A percentile compares a stretch with the other conserved stretches of the same genome.
Conservation (phyloP, 1,140 invertebrate species). For the Prorops nasuta region DNA sequence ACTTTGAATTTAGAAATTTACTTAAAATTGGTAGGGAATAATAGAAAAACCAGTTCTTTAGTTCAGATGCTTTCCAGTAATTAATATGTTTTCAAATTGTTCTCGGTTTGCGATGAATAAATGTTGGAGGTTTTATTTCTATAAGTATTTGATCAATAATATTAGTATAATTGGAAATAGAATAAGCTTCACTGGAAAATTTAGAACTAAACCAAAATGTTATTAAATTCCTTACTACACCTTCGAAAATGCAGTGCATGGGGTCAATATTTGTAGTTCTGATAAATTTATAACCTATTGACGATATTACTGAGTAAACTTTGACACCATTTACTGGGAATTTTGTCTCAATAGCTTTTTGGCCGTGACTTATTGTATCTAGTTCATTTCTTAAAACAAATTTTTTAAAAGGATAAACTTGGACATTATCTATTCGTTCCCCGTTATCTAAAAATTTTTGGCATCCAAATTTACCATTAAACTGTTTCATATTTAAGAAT, state of each 20-base stretch:
- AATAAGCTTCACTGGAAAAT: not conserved
- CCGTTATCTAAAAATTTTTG: no score
- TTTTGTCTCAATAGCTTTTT: not conserved
- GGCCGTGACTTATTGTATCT: no score
- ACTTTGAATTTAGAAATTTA: no score
- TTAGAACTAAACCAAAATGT: not conserved
- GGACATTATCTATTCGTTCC: no score
- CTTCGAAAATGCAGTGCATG: constrained; percentile 19
- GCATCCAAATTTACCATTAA: no score
- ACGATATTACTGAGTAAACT: constrained; percentile 8
- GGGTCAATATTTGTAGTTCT: constrained; percentile 14
- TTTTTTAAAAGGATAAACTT: no score
- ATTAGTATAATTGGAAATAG: not conserved
- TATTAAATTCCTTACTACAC: not conserved
- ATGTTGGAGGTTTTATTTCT: not conserved
- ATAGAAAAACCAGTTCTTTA: no score
- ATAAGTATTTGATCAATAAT: not conserved
- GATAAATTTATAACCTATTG: constrained; percentile 14
- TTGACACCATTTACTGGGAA: not conserved
- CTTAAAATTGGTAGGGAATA: no score
- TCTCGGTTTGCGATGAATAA: constrained; percentile 2
- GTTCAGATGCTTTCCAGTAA: constrained; percentile 4
- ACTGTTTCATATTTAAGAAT: constrained; percentile 8
- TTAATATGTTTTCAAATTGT: not conserved
- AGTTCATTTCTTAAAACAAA: no score